A percentile compares a stretch with the other conserved stretches of the same genome.
Evolutionary conservation across 2,888 invertebrate species (phyloP).

Genomic region (Mythimna pallens): DNA sequence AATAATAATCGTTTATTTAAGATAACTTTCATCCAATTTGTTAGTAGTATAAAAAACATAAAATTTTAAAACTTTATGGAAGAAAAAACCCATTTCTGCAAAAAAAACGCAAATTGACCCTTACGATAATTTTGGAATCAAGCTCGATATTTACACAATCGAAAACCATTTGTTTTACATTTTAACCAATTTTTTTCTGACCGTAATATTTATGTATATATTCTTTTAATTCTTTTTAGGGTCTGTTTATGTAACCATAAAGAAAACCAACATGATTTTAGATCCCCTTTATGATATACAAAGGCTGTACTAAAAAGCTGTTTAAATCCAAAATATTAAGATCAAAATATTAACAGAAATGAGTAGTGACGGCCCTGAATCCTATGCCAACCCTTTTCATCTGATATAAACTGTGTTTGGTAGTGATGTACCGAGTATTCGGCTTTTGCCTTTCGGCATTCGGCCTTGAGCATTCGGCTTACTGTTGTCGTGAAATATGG

Average conservation of each 20-base stretch:
- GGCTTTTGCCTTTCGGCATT: conserved; percentile 45
- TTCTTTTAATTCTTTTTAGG: neutral
- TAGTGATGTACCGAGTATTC: conserved; percentile 45
- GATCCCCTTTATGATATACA: conserved; percentile 26
- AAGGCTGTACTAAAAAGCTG: conserved; percentile 21
- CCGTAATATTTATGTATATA: too few relatives aligned
- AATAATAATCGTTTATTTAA: too few relatives aligned
- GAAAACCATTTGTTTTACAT: too few relatives aligned
- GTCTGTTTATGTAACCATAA: neutral
- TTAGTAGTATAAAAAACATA: too few relatives aligned
- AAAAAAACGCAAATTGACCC: too few relatives aligned
- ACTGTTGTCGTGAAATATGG: conserved; percentile 1
- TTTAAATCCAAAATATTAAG: conserved; percentile 52
- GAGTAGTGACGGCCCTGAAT: conserved; percentile 55
- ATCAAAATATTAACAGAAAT: conserved; percentile 57
- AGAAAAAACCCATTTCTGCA: too few relatives aligned
- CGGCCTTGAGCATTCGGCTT: conserved; percentile 6
- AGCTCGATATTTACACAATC: too few relatives aligned
- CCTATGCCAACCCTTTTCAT: conserved; percentile 62
- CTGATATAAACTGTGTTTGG: conserved; percentile 46
- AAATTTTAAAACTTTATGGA: too few relatives aligned
- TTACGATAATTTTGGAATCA: too few relatives aligned
- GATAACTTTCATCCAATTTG: too few relatives aligned
- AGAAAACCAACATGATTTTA: neutral
- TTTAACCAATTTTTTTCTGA: too few relatives aligned